Evolutionary conservation across 2,113 vertebrate genomes (phyloP).

Genomic region (Martes martes): DNA sequence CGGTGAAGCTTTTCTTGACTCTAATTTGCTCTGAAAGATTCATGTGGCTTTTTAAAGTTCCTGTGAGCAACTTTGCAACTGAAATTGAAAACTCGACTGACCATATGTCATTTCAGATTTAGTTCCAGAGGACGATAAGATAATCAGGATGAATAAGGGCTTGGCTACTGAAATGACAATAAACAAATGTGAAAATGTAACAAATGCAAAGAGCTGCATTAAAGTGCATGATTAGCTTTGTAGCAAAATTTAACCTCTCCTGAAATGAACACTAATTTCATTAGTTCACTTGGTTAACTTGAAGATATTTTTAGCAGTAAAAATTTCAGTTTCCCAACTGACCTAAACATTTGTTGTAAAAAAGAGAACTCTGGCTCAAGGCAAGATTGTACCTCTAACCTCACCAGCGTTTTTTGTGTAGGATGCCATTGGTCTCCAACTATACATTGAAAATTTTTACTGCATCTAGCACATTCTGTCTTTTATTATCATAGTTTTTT

Average conservation of each 20-base stretch:
- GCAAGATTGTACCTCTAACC: background rate
- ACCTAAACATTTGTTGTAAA: background rate
- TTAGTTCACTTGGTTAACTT: background rate
- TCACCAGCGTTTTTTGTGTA: background rate
- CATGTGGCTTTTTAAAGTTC: background rate
- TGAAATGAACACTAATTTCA: background rate
- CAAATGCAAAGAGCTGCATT: background rate
- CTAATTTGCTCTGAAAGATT: slow-evolving; percentile 34
- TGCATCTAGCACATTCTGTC: background rate
- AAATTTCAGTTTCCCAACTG: background rate
- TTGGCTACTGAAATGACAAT: background rate
- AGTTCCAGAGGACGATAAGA: background rate
- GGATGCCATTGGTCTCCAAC: background rate
- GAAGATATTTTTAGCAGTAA: background rate
- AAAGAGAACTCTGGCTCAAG: background rate
- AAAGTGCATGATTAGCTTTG: background rate
- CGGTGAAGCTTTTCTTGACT: background rate
- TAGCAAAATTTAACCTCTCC: background rate
- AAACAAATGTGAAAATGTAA: slow-evolving; percentile 5
- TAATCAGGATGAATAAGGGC: background rate
- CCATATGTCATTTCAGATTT: slow-evolving; percentile 42
- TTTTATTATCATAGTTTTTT: background rate
- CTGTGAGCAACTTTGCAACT: background rate
- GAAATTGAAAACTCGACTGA: background rate
- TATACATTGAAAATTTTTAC: background rate